These are phyloP conservation scores for Drosophila lini DNA, from an alignment of 1,140 invertebrate species.

Conservation along the genomic window DNA sequence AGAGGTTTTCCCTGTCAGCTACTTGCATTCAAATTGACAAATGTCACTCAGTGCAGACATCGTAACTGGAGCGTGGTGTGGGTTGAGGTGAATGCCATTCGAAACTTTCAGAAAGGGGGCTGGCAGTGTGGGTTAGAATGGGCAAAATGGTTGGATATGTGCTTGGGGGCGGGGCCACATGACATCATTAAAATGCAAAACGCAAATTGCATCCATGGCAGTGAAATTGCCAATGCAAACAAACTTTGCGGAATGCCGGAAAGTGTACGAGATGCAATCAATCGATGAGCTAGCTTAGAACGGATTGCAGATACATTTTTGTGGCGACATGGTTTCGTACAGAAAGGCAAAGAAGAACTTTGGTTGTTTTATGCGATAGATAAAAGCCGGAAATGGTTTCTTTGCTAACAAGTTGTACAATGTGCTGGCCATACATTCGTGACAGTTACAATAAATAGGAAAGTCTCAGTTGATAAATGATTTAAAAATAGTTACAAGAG, in stretches of 20 bases:
- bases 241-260: conserved; percentile 26
- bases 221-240: conserved; percentile 47
- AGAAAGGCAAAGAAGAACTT: background rate
- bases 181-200: conserved; percentile 57
- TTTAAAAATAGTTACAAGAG: background rate
- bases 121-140: background rate
- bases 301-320: conserved; percentile 22
- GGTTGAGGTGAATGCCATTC: conserved; percentile 40
- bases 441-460: background rate
- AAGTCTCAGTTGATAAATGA: background rate
- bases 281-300: conserved; percentile 19
- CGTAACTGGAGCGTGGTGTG: conserved; percentile 29
- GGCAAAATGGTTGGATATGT: background rate
- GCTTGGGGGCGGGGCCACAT: conserved; percentile 12
- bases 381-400: conserved; percentile 6
- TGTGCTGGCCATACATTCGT: background rate
- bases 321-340: conserved; percentile 9
- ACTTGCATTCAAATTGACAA: conserved; percentile 59
- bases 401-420: conserved; percentile 4
- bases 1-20: conserved; percentile 24
- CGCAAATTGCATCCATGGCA: conserved; percentile 53
- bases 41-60: conserved; percentile 54
- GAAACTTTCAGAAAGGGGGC: conserved; percentile 16
- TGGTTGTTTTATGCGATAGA: conserved; percentile 4
- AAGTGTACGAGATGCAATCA: conserved; percentile 8